These are phyloP conservation scores for Linnaemya tessellans DNA, from an alignment of 2,888 invertebrate species.

Conservation along the genomic window DNA sequence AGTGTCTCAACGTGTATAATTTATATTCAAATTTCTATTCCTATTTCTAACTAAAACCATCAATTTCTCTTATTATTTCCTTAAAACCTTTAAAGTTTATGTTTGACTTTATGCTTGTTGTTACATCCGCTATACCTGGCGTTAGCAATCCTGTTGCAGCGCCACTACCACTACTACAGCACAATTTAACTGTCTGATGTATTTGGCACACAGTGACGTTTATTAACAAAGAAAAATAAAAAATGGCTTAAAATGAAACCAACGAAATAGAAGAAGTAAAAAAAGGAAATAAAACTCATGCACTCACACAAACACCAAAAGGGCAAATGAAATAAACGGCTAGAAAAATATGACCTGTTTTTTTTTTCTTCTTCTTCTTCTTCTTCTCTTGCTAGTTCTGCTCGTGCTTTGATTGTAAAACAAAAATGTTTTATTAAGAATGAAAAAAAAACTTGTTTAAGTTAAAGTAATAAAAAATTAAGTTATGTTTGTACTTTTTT, in stretches of 20 bases:
- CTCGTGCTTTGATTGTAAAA: slow-evolving; percentile 39
- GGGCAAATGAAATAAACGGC: slow-evolving; percentile 55
- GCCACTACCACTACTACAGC: neutral
- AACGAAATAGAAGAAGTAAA: slow-evolving; percentile 26
- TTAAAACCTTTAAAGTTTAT: slow-evolving; percentile 40
- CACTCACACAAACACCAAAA: neutral
- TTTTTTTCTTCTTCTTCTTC: neutral
- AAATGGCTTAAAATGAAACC: slow-evolving; percentile 55
- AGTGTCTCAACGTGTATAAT: neutral
- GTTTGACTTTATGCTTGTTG: slow-evolving; percentile 43
- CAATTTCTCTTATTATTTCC: slow-evolving; percentile 31
- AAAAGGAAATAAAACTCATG: slow-evolving; percentile 17
- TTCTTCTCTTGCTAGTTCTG: neutral
- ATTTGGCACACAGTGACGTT: slow-evolving; percentile 58
- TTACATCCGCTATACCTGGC: slow-evolving; percentile 18
- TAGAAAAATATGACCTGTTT: slow-evolving; percentile 59
- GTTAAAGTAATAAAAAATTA: slow-evolving; percentile 34
- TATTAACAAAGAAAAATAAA: slow-evolving; percentile 60
- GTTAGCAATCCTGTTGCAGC: neutral
- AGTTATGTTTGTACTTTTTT: slow-evolving; percentile 11
- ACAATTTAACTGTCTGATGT: slow-evolving; percentile 39
- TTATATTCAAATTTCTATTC: slow-evolving; percentile 45
- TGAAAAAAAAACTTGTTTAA: slow-evolving; percentile 1
- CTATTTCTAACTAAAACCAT: slow-evolving; percentile 25
- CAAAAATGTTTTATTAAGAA: slow-evolving; percentile 35